Base-by-base conservation (phyloP, 2,797 vertebrate species). In the Nasua narica region DNA sequence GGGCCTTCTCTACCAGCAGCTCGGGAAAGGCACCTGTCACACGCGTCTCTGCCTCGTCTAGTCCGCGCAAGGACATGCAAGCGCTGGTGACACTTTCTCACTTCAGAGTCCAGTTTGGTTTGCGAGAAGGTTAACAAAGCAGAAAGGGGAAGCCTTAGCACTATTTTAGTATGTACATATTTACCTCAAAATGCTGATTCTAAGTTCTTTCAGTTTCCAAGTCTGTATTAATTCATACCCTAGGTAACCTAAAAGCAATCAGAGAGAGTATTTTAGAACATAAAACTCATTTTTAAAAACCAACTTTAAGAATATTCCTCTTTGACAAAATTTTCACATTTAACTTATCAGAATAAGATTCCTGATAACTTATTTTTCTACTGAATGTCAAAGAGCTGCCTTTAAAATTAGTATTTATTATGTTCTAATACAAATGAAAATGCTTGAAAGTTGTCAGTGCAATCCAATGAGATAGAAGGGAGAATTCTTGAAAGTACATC, bases 221-320 rank as follows among this genome's bases (percentile, higher is more conserved):
- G 98, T 83, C 98, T 98, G 98, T 98, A 98, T 98, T 98, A 98
- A 98, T 98, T 98, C 98, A 99, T 94, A 96, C 97, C 97, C 98
- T 98, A 98, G 97, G 98, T 98, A 98, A 99, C 98, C 98, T 98
- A 98, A 96, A 99, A 98, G 96, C 97, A 98, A 99, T 97, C 91
- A 97, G 96, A 98, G 90, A 98, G 93, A 98, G 94, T 86, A 97
- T 98, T 98, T 98, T 98, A 98, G 97, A 98, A 98, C 97, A 98
- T 93, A 97, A 52, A 95, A 95, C 90, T 95, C 86, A 87, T 85
- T 89, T 96, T 98, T 98, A 95, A 98, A 98, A 98, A 96, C 37
- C 94, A 94, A 93, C 70, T 94, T 97, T 97, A 98, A 98, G 93
- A 98, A 97, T 96, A 85, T 95, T 92, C 89, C 97, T 98, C 97